These are phyloP conservation scores for Copidosoma floridanum DNA, from an alignment of 1,140 invertebrate genomes.

Conservation along the genomic window DNA sequence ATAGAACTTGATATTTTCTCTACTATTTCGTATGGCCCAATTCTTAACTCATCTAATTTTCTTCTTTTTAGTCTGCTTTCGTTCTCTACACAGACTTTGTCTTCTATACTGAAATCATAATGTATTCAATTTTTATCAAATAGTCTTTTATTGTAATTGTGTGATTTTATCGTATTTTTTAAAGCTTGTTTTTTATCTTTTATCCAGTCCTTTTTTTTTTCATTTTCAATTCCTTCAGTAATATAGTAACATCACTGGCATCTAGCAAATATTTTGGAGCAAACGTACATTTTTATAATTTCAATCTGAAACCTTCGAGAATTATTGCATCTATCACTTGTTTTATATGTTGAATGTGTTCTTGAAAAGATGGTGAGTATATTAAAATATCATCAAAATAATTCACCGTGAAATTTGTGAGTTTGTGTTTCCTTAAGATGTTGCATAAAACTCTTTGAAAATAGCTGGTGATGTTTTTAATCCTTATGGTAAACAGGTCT, in stretches of 20 bases:
- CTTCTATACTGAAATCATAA: constrained; percentile 25
- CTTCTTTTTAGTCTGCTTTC: no score
- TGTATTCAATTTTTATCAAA: no score
- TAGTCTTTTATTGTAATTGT: constrained; percentile 34
- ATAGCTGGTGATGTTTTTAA: constrained; percentile 37
- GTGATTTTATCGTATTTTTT: constrained; percentile 30
- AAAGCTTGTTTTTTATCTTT: constrained; percentile 24
- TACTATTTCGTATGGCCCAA: no score
- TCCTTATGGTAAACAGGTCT: constrained; percentile 42
- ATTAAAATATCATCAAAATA: constrained; percentile 44
- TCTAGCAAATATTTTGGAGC: constrained; percentile 19
- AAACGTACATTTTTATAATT: constrained; percentile 9
- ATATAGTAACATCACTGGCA: no score
- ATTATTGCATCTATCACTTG: constrained; percentile 1
- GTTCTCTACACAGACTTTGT: constrained; percentile 35
- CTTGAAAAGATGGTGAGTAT: no score
- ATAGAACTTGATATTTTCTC: no score
- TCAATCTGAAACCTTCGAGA: no score
- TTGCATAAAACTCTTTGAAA: no score
- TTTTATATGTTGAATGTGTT: no score
- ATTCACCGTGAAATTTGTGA: constrained; percentile 32
- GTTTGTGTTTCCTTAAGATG: no score
- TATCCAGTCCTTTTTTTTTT: neutral
- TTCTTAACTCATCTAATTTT: constrained; percentile 29
- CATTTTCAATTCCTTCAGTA: constrained; percentile 14